Evolutionary conservation across 2,888 invertebrate genomes (phyloP).

Genomic region (Dexiosoma caninum): DNA sequence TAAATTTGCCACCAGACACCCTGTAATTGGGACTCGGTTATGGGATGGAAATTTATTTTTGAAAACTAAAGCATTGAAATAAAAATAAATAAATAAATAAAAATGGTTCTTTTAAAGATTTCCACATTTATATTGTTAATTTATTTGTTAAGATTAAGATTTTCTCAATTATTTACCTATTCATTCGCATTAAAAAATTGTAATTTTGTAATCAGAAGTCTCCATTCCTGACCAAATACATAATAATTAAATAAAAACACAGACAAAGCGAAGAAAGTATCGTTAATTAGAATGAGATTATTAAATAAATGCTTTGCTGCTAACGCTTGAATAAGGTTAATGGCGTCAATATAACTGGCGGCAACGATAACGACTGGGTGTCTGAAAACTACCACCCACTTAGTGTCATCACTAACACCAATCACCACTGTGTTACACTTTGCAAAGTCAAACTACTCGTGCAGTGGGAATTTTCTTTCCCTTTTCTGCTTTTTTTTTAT

Average conservation of each 20-base stretch:
- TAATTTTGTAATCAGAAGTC: neutral
- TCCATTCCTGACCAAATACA: neutral
- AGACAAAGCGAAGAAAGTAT: neutral
- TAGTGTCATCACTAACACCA: conserved; percentile 30
- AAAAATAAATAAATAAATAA: no score
- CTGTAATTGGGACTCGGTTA: no score
- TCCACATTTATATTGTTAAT: no score
- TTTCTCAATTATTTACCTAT: neutral
- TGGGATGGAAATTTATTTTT: no score
- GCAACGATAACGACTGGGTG: conserved; percentile 63
- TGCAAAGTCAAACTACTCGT: neutral
- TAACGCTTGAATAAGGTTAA: conserved; percentile 49
- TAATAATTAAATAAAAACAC: neutral
- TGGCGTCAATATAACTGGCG: conserved; percentile 67
- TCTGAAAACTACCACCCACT: conserved; percentile 63
- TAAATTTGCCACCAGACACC: no score
- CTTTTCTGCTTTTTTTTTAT: neutral
- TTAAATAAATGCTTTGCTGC: conserved; percentile 13
- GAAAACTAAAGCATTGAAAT: no score
- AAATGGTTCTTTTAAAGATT: no score
- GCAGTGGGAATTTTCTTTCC: neutral
- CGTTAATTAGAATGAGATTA: conserved; percentile 36
- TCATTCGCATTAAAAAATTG: no score
- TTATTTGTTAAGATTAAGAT: no score
- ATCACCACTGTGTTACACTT: neutral